phyloP scores from a whole-genome alignment of 2,797 vertebrate genomes.

The Orientallactaga sibirica region DNA sequence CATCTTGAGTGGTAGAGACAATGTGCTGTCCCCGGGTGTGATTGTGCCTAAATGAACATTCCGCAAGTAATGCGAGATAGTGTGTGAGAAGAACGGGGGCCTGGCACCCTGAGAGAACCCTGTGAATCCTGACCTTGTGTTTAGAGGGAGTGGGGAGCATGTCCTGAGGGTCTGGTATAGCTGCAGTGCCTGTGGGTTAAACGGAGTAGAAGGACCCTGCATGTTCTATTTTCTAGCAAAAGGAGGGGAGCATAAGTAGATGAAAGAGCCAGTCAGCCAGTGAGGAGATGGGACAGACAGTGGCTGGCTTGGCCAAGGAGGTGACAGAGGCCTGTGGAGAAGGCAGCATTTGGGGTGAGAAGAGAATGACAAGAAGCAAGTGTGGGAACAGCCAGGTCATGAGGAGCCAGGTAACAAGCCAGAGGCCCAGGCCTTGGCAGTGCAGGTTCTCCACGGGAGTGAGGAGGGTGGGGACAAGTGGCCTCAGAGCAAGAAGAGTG shows the following conservation, averaged over 20 bases:
- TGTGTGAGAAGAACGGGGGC: too few species aligned
- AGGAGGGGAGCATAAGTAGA: not conserved
- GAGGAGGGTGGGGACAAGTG: not conserved
- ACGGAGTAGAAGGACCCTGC: not conserved
- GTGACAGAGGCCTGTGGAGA: not conserved
- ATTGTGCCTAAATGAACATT: not conserved
- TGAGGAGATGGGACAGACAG: not conserved
- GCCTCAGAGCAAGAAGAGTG: not conserved
- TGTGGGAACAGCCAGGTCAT: not conserved
- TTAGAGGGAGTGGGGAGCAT: not conserved
- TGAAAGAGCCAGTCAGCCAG: not conserved
- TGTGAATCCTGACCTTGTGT: not conserved
- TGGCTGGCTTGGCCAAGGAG: not conserved
- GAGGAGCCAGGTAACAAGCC: not conserved
- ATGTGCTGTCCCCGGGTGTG: not conserved
- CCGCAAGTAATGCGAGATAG: not conserved
- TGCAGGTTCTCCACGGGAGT: not conserved
- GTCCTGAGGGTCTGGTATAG: accelerated
- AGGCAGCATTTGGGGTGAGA: not conserved
- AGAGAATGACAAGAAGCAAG: not conserved
- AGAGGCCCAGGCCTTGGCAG: not conserved
- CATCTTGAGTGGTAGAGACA: not conserved
- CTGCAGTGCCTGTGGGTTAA: not conserved
- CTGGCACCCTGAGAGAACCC: not conserved
- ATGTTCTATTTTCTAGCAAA: not conserved